A percentile compares a stretch with the other conserved stretches of the same genome.
These are phyloP conservation scores for Zelostemma sp. DNA, from an alignment of 1,140 invertebrate genomes.

Conservation along the genomic window DNA sequence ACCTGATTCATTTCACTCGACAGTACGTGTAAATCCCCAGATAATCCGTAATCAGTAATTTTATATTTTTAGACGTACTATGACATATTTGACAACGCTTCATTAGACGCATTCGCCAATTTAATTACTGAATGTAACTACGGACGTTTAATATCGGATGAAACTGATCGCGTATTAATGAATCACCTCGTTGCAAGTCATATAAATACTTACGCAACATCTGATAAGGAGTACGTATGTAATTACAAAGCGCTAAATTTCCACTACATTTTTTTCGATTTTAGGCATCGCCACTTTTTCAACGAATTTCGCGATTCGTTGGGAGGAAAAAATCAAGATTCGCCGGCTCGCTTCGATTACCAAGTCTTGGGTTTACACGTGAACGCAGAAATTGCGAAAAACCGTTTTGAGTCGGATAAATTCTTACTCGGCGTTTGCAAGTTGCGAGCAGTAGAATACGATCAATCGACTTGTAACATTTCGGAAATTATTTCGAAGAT, in stretches of 20 bases:
- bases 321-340: background rate
- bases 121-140: background rate
- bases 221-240: background rate
- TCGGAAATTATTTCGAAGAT: background rate
- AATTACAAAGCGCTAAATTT: background rate
- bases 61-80: background rate
- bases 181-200: slow-evolving; percentile 2
- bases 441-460: background rate
- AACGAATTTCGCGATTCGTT: background rate
- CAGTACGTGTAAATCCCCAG: too few species aligned
- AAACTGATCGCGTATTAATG: slow-evolving; percentile 3
- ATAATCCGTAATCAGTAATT: too few species aligned
- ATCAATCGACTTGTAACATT: background rate
- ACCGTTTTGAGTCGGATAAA: background rate
- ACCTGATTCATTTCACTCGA: background rate
- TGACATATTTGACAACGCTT: background rate
- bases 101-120: background rate
- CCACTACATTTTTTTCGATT: background rate
- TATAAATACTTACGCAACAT: background rate
- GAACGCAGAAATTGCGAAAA: slow-evolving; percentile 1
- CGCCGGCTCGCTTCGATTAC: background rate
- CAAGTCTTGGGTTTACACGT: background rate
- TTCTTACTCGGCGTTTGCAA: background rate
- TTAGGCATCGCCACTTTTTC: background rate
- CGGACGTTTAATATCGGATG: background rate